Base-by-base conservation (phyloP, 2,888 invertebrate genomes). In the Pseudolycoriella hygida region DNA sequence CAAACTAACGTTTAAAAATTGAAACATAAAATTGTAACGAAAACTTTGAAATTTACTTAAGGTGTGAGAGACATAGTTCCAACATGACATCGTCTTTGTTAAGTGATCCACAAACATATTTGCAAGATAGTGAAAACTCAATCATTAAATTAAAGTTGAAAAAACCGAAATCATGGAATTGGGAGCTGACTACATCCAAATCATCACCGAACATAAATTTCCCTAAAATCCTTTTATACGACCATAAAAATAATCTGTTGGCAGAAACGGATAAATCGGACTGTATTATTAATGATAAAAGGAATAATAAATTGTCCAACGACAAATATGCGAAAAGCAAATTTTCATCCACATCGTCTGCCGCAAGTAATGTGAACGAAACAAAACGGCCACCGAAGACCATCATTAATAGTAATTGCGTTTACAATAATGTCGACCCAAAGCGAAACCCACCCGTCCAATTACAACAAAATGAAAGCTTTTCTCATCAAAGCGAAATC, bases 141-240 rank as follows among this genome's bases (percentile, higher is more conserved):
- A 59, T 68, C 34, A 65, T 74, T 2, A 64, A 66, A 45, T 56
- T 74, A 17, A 67, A 71, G 54, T 56, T 74, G 46, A 64, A 66
- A 50, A 73, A 73, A 51, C 74, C 74, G 1, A 63, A 63, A 48
- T 61, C 63, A 48, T 74, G 73, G 72, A 69, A 70, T 51, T 73
- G 73, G 72, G 68, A 73, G 54, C 53, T 74, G 50, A 68, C 70
- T 20, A 73, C 73, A 2, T 73, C 72, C 20, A 69, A 70, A 53
- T 73, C 73, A 40, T 71, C 72, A 42, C 68, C 70, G 20, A 68
- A 69, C 52, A 70, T 74, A 46, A 57, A 65, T 20, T 55, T 73
- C 52, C 73, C 73, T 3, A 60, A 66, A 5, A 70, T 74, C 17
- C 61, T 72, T 50, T 59, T 74, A 8, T 72, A 66, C 53, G 66